Percentiles rank a stretch among this genome's conserved stretches.
Conservation (phyloP, 2,113 vertebrate genomes). For the Etia nguti region DNA sequence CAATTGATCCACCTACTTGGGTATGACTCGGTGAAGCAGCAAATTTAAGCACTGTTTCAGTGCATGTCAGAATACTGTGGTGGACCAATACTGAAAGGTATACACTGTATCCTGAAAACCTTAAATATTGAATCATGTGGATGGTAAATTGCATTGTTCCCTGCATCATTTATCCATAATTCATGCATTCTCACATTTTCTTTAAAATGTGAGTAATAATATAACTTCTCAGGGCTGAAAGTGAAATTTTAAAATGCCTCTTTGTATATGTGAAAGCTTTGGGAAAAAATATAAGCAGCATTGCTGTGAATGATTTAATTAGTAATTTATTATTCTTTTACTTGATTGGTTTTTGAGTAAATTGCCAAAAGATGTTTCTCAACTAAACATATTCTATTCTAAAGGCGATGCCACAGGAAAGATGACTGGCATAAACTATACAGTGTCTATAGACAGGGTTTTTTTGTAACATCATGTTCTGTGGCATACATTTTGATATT, state of each 20-base stretch:
- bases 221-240: not conserved
- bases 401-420: not conserved
- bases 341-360: not conserved
- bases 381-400: not conserved
- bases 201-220: not conserved
- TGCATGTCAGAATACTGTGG: not conserved
- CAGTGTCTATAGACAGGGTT: not conserved
- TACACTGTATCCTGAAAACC: not conserved
- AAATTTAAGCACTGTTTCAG: not conserved
- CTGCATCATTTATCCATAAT: not conserved
- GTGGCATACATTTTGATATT: not conserved
- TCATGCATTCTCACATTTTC: not conserved
- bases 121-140: not conserved
- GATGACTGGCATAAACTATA: not conserved
- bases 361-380: not conserved
- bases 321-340: not conserved
- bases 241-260: not conserved
- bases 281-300: not conserved
- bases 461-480: not conserved
- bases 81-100: not conserved
- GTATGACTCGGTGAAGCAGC: not conserved
- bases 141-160: not conserved
- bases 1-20: not conserved
- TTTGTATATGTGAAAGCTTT: not conserved
- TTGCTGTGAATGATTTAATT: not conserved